Base-by-base conservation (phyloP, 2,888 invertebrate genomes). In the Metallyticus violacea region DNA sequence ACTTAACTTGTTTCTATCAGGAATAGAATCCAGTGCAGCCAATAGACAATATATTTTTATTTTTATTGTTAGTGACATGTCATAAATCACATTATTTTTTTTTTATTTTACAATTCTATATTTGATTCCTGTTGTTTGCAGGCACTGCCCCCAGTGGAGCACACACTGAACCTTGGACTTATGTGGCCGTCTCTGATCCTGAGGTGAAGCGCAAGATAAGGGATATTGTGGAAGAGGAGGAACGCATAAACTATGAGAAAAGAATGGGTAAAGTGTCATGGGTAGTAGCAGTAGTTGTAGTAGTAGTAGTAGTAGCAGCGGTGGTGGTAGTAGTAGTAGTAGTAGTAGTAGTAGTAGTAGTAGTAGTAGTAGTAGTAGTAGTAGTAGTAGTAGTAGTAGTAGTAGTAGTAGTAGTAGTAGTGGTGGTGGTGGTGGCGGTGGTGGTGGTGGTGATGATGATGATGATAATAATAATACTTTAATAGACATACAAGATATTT, bases 61-160 rank as follows among this genome's bases (percentile, higher is more conserved):
- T n/a, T n/a, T n/a, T n/a, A n/a, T n/a, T n/a, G n/a, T n/a, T n/a
- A n/a, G n/a, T n/a, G n/a, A n/a, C n/a, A n/a, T n/a, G n/a, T n/a
- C n/a, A n/a, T n/a, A n/a, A n/a, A n/a, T n/a, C n/a, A n/a, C n/a
- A n/a, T n/a, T n/a, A n/a, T n/a, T n/a, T n/a, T n/a, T n/a, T n/a
- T n/a, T n/a, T n/a, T n/a, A n/a, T n/a, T n/a, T n/a, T n/a, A n/a
- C n/a, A n/a, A n/a, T n/a, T n/a, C n/a, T n/a, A n/a, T 30, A 81
- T 85, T 26, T 83, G n/a, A 15, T 6, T 76, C 7, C 86, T 25
- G 2, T n/a, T 26, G 81, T n/a, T 91, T 91, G 98, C 97, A 89
- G 98, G 98, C 96, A 98, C 98, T 0, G 94, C 97, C 0, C 98
- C 98, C n/a, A 97, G 97, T 90, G 98, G 98, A 1, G 98, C 98